Percentiles rank a stretch among this genome's conserved stretches.
Evolutionary conservation across 2,797 vertebrate genomes (phyloP).

Genomic region (Molossus molossus): DNA sequence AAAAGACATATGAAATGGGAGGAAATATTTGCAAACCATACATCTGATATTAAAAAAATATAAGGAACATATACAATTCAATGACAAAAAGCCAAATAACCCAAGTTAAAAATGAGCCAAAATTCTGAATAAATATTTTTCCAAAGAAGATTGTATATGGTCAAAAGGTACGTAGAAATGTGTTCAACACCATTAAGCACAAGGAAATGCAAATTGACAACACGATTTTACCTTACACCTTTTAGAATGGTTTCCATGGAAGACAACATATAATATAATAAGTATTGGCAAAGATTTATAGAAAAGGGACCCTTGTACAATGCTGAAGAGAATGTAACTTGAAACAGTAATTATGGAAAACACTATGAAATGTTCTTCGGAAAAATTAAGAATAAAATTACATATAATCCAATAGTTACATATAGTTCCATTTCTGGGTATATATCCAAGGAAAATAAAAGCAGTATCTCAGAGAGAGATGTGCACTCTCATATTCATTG

Average conservation of each 20-base stretch:
- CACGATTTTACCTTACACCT: background rate
- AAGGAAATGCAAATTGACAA: background rate
- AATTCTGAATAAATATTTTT: background rate
- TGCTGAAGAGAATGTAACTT: background rate
- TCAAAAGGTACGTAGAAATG: background rate
- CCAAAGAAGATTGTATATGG: background rate
- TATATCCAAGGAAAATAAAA: background rate
- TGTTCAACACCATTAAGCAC: background rate
- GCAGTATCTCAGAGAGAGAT: background rate
- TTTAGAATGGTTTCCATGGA: background rate
- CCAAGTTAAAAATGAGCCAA: background rate
- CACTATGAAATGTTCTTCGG: background rate
- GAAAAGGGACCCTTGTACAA: background rate
- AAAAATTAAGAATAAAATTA: background rate
- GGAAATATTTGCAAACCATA: slow-evolving; percentile 3
- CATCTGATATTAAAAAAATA: background rate
- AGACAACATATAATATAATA: background rate
- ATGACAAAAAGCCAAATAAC: background rate
- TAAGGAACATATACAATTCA: background rate
- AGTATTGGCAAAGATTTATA: background rate
- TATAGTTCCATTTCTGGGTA: background rate
- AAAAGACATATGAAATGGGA: background rate
- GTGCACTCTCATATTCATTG: background rate
- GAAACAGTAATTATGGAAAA: background rate
- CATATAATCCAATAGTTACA: background rate